Percentiles rank a stretch among this genome's conserved stretches.
These are phyloP conservation scores for Sterrhoptilus dennistouni DNA, from an alignment of 2,113 vertebrate species.

Conservation along the genomic window DNA sequence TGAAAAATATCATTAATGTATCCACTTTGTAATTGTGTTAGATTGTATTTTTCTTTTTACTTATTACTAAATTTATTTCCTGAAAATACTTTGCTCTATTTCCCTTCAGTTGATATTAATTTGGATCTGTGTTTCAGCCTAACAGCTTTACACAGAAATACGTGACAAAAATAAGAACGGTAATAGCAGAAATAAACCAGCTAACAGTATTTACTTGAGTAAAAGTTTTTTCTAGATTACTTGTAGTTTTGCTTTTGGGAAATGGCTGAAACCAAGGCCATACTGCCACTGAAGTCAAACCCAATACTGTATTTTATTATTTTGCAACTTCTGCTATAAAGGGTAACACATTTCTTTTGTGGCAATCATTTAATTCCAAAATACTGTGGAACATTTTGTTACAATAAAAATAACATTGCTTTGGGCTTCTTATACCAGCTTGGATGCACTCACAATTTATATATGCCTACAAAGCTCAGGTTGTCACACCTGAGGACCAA, in stretches of 20 bases:
- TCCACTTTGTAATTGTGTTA: background rate
- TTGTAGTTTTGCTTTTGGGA: background rate
- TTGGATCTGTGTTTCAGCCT: background rate
- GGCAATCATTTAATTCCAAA: background rate
- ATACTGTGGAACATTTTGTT: background rate
- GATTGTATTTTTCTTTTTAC: background rate
- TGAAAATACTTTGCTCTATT: background rate
- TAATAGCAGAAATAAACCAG: background rate
- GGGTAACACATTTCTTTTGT: background rate
- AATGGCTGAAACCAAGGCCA: background rate
- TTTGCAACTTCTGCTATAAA: background rate
- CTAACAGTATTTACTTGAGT: background rate
- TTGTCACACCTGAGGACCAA: background rate
- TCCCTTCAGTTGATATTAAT: background rate
- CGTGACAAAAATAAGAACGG: background rate
- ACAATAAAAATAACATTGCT: background rate
- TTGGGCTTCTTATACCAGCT: background rate
- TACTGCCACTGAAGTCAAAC: background rate
- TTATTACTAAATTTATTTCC: background rate
- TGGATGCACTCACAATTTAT: background rate
- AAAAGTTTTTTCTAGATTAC: background rate
- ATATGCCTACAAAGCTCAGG: background rate
- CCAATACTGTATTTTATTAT: background rate
- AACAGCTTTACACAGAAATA: background rate
- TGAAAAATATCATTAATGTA: background rate